Evolutionary conservation across 2,797 vertebrate species (phyloP).

Genomic region (Emys orbicularis): DNA sequence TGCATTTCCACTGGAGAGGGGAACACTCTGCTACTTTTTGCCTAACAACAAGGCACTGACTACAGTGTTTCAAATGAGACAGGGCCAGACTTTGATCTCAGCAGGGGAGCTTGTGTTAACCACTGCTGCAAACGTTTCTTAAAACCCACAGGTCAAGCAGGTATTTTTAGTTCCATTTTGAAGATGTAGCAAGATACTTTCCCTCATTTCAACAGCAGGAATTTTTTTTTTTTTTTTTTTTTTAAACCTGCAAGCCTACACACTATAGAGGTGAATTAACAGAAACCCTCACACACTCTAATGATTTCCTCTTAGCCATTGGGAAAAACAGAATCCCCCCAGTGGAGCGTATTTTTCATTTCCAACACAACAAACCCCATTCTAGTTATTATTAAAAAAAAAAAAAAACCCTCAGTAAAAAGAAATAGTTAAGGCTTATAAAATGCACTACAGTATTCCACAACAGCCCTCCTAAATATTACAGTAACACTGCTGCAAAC

Average conservation of each 20-base stretch:
- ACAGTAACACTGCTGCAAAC: not conserved
- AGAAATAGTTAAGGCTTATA: not conserved
- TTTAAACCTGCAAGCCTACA: conserved; percentile 26
- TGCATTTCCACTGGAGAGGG: conserved; percentile 67
- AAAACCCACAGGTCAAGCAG: conserved; percentile 73
- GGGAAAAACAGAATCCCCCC: not conserved
- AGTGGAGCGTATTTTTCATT: not conserved
- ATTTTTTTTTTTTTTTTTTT: conserved; percentile 23
- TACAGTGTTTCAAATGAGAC: conserved; percentile 57
- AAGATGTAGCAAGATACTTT: conserved; percentile 12
- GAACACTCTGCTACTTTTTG: conserved; percentile 39
- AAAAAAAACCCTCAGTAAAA: not conserved
- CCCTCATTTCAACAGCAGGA: conserved; percentile 49
- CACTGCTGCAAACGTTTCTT: conserved; percentile 55
- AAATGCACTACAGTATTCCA: not conserved
- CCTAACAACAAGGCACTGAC: conserved; percentile 72
- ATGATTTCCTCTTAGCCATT: not conserved
- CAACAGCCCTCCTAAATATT: not conserved
- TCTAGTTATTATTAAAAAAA: accelerated
- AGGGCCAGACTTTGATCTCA: conserved; percentile 76
- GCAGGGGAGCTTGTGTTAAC: conserved; percentile 71
- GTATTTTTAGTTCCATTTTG: conserved; percentile 70
- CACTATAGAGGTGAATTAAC: conserved; percentile 29
- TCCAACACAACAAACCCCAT: not conserved
- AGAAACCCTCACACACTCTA: not conserved